Evolutionary conservation across 2,797 vertebrate species (phyloP), one percentile per base, ranked within the genome.

Genomic region (Mus caroli): DNA sequence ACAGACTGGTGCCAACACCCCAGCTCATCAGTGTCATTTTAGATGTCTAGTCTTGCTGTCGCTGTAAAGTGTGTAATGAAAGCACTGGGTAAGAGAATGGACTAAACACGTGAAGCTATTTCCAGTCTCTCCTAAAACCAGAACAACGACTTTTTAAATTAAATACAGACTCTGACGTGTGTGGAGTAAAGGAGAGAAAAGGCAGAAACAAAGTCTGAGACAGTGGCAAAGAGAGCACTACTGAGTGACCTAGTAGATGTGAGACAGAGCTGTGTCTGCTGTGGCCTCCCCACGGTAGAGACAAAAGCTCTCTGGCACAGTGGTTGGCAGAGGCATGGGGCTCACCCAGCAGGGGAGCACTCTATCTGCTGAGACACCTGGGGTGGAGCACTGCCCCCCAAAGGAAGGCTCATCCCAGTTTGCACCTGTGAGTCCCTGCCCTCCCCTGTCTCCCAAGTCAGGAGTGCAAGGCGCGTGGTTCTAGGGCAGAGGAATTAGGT

Each of bases 311-410:
- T 52, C 14, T 1, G 11, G 20, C 28, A 58, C 8, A 37, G 52
- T 14, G 11, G 14, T 17, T 43, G 4, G 3, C 14, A 46, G 52
- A 14, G 24, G 19, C 12, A 15, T 9, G 0, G 34, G 50, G n/a
- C 34, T n/a, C 14, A 13, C 40, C 40, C 43, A 28, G 69, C 43
- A 28, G 69, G 3, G 19, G 17, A 64, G 62, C 17, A 78, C 12
- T 5, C 0, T 31, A 3, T 1, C 0, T 28, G 19, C 0, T 0
- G 83, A 78, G 54, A 60, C 60, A 37, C 28, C 64, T 24, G 58
- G 40, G 43, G 76, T 11, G 19, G 28, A 88, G 73, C 71, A 80
- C 43, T 40, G 14, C 19, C n/a, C 40, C 1, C 2, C 28, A 14
- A 11, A 40, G 31, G 22, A 22, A 84, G 50, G n/a, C 7, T 13